Evolutionary conservation across 2,113 vertebrate species (phyloP), one percentile per base, ranked within the genome.

Genomic region (Oxygymnocypris stewartii): DNA sequence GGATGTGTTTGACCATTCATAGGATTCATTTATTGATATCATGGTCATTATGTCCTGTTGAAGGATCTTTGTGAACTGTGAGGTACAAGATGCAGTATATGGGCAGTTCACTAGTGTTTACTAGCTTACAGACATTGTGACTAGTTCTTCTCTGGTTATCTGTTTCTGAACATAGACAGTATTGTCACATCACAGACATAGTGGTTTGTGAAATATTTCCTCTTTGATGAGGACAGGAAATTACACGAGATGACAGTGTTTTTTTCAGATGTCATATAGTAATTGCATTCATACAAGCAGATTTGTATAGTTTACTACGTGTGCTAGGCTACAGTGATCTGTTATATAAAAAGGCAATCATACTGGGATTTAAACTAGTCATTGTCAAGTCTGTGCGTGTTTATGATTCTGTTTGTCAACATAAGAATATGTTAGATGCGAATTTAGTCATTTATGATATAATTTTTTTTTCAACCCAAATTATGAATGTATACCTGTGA

Each of bases 151-250:
- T 35, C n/a, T 40, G 28, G 76, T 57, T 20, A 59, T n/a, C 20
- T n/a, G 49, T 61, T 37, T 80, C 54, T 61, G 20, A 25, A 80
- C 9, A n/a, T 25, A 25, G 23, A 80, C 77, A 13, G 18, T 76
- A 80, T 80, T 54, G 54, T 80, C 71, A 74, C n/a, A 47, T 47
- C 42, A 76, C 42, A 47, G 74, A 82, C n/a, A 74, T 71, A 23
- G 69, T 42, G 37, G 54, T 12, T 81, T 44, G 23, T 10, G 12
- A 25, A 61, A 31, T 25, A 25, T 67, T 61, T 65, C 23, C 37
- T 28, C 57, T 63, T 81, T 81, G 59, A 65, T 44, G 59, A 81
- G 8, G 14, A 82, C n/a, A 28, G 6, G 31, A 57, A n/a, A 44
- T 44, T 2, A 82, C 14, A 82, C 11, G 14, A 65, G 40, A 65